phyloP scores from a whole-genome alignment of 1,140 invertebrate genomes.

The Thalassaphorura encarpata region DNA sequence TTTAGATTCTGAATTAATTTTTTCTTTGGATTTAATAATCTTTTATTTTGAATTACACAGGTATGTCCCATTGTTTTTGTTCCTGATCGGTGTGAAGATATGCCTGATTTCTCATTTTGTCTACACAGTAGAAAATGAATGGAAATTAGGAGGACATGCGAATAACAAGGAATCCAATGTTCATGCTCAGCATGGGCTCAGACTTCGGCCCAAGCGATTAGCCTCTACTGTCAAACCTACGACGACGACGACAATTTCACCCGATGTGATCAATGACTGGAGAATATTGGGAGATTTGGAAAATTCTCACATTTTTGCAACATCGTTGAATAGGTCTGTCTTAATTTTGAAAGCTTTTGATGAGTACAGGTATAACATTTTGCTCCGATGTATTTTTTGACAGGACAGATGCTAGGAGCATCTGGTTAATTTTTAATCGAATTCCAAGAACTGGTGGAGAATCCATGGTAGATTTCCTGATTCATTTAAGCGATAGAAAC shows the following conservation, averaged over 20 bases:
- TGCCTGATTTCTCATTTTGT: slow-evolving; percentile 18
- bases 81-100: slow-evolving; percentile 26
- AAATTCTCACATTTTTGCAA: slow-evolving; percentile 10
- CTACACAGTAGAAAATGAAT: slow-evolving; percentile 13
- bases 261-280: not conserved
- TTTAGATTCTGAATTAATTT: not conserved
- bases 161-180: not conserved
- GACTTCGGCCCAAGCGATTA: not conserved
- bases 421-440: slow-evolving; percentile 50
- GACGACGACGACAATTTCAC: not conserved
- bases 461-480: slow-evolving; percentile 51
- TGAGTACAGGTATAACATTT: not conserved
- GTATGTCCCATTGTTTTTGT: slow-evolving; percentile 24
- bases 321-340: slow-evolving; percentile 3
- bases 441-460: slow-evolving; percentile 55
- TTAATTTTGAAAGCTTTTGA: not conserved
- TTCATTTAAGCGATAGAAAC: slow-evolving; percentile 50
- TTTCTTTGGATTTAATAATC: not conserved
- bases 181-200: not conserved
- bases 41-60: slow-evolving; percentile 1
- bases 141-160: not conserved
- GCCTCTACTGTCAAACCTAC: not conserved
- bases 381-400: not conserved
- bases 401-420: slow-evolving; percentile 21
- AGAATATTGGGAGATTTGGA: slow-evolving; percentile 4